phyloP scores from a whole-genome alignment of 1,140 invertebrate genomes.

The Akabosia matsudoensis region DNA sequence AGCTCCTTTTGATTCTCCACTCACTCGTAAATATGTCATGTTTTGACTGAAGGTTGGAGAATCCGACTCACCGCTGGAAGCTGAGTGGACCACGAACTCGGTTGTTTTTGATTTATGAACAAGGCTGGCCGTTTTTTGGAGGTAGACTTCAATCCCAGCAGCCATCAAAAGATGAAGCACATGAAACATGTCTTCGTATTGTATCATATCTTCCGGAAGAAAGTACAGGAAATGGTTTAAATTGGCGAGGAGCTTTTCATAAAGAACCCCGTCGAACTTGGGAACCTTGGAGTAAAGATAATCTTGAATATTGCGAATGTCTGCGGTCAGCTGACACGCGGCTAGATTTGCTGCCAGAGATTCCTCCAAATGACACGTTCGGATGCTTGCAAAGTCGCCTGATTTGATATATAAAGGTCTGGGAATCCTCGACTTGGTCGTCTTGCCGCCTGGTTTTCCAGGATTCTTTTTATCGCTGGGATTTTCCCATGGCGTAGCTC shows the following conservation, averaged over 20 bases:
- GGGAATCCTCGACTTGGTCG: constrained; percentile 1
- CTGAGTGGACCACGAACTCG: no score
- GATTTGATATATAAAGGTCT: constrained; percentile 28
- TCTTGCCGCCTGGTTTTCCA: not conserved
- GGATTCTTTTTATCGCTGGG: not conserved
- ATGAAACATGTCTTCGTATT: constrained; percentile 37
- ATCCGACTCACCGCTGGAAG: no score
- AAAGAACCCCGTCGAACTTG: constrained; percentile 27
- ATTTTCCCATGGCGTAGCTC: not conserved
- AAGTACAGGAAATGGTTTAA: constrained; percentile 38
- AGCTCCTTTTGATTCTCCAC: no score
- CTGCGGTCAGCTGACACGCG: constrained; percentile 28
- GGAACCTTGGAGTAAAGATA: constrained; percentile 33
- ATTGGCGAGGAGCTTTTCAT: constrained; percentile 34
- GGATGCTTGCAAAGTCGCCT: constrained; percentile 34
- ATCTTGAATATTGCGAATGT: constrained; percentile 23
- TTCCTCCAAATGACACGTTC: constrained; percentile 36
- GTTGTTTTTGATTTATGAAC: no score
- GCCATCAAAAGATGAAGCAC: constrained; percentile 34
- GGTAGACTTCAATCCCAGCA: constrained; percentile 29
- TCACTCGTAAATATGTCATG: no score
- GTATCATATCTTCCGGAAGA: constrained; percentile 12
- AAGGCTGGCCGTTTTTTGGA: constrained; percentile 25
- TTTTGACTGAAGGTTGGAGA: no score
- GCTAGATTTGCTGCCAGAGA: constrained; percentile 27